Evolutionary conservation across 2,888 invertebrate species (phyloP), one percentile per base, ranked within the genome.

Genomic region (Volucella bombylans): DNA sequence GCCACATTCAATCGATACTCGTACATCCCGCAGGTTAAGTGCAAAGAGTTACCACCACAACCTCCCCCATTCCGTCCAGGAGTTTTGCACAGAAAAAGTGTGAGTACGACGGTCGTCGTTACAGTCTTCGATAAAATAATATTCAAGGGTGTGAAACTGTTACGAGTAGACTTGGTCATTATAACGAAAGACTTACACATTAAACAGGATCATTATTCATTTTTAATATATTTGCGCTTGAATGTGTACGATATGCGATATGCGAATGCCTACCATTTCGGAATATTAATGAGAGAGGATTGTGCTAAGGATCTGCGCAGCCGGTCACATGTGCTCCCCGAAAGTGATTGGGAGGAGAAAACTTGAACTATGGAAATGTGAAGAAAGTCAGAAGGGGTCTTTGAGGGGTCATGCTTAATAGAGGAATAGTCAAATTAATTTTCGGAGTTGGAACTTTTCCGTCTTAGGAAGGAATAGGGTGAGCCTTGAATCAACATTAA

Each of bases 151-250:
- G 85, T 81, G 85, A 85, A 85, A 47, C 85, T 59, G 81, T 81
- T 85, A 18, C 18, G 18, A 18, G 18, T 18, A 85, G 85, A 85
- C 76, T 85, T 81, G 72, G 81, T 72, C 72, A 81, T 85, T 85
- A 81, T 81, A 72, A 62, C 59, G 55, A 77, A 85, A 68, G 81
- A 72, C 85, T 72, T 72, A 77, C 71, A 77, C 90, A 90, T 90
- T 90, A 90, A 90, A 90, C 90, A 88, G 89, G 89, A 90, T 90
- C 90, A 90, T 90, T 90, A 90, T 90, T 90, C 90, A 90, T 90
- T 90, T 90, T 90, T 90, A 90, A 90, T 90, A 82, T 86, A 82
- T 82, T 78, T 74, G 71, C 47, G 72, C 49, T 86, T 86, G 78
- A 65, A 82, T 86, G 81, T 82, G 61, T 86, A 77, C 85, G 85